Evolutionary conservation across 2,113 vertebrate genomes (phyloP).

Genomic region (Recurvirostra avosetta): DNA sequence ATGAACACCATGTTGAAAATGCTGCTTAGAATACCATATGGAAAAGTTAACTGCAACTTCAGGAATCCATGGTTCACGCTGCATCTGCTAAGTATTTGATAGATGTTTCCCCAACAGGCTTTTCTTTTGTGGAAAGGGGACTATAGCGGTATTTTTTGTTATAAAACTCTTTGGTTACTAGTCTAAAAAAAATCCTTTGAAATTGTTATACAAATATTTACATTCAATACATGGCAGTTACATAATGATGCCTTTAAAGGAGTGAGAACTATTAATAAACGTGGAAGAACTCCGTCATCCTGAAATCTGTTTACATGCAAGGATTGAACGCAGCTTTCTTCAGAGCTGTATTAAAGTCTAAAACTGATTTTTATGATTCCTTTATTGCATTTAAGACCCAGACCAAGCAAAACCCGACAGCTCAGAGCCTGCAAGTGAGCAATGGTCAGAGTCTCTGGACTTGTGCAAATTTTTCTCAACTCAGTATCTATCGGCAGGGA

Average conservation of each 20-base stretch:
- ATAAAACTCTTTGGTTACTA: background rate
- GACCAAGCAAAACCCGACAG: background rate
- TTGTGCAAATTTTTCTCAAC: background rate
- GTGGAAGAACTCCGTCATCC: background rate
- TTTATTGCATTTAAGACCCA: background rate
- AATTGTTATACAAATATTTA: background rate
- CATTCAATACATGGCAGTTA: background rate
- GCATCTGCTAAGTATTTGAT: background rate
- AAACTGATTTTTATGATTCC: background rate
- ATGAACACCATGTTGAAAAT: background rate
- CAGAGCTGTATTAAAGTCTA: background rate
- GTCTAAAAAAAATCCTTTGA: background rate
- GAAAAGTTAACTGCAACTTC: background rate
- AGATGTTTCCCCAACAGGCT: background rate
- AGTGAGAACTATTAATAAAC: background rate
- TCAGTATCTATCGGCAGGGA: background rate
- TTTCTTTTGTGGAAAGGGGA: background rate
- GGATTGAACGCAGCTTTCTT: background rate
- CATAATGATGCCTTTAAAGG: background rate
- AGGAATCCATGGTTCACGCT: background rate
- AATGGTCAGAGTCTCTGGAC: background rate
- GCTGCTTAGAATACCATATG: background rate
- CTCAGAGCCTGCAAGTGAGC: background rate
- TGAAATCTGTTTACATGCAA: background rate
- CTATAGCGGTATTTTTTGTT: background rate